Percentiles rank a stretch among this genome's conserved stretches.
Evolutionary conservation across 2,113 vertebrate species (phyloP).

Genomic region (Leuciscus idus): DNA sequence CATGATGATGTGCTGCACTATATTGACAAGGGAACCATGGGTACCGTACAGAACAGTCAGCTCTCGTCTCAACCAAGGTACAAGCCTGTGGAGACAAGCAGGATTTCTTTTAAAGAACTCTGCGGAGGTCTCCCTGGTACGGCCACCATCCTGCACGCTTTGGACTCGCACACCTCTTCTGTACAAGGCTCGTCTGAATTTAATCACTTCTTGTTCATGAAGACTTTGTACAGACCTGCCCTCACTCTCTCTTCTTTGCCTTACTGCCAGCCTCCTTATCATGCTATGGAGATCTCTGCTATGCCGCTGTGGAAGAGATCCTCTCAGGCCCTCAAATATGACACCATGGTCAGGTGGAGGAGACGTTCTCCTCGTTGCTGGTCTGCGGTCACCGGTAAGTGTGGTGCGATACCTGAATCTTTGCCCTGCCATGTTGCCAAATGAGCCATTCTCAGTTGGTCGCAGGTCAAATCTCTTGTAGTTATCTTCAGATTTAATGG

Average conservation of each 20-base stretch:
- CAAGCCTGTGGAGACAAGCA: slow-evolving; percentile 89
- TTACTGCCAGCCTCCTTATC: slow-evolving; percentile 79
- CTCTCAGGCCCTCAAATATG: slow-evolving; percentile 81
- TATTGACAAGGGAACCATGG: slow-evolving; percentile 88
- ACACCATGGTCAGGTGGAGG: slow-evolving; percentile 84
- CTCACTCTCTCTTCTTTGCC: slow-evolving; percentile 78
- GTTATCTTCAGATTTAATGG: slow-evolving; percentile 89
- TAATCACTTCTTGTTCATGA: slow-evolving; percentile 88
- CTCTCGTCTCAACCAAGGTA: slow-evolving; percentile 93
- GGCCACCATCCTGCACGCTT: slow-evolving; percentile 86
- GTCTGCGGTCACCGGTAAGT: slow-evolving; percentile 76
- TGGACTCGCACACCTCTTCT: slow-evolving; percentile 83
- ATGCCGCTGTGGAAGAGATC: slow-evolving; percentile 62
- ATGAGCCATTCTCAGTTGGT: slow-evolving; percentile 78
- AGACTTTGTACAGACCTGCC: slow-evolving; percentile 76
- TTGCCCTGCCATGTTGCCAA: slow-evolving; percentile 80
- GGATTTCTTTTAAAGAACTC: slow-evolving; percentile 91
- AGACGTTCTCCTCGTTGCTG: slow-evolving; percentile 71
- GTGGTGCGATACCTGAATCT: slow-evolving; percentile 91
- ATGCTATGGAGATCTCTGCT: slow-evolving; percentile 80
- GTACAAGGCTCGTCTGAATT: slow-evolving; percentile 90
- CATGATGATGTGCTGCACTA: slow-evolving; percentile 93
- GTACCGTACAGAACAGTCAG: slow-evolving; percentile 87
- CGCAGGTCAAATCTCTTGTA: slow-evolving; percentile 87
- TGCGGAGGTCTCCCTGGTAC: slow-evolving; percentile 87